Conservation (phyloP, 2,888 invertebrate species). For the Stegophylla sp. region DNA sequence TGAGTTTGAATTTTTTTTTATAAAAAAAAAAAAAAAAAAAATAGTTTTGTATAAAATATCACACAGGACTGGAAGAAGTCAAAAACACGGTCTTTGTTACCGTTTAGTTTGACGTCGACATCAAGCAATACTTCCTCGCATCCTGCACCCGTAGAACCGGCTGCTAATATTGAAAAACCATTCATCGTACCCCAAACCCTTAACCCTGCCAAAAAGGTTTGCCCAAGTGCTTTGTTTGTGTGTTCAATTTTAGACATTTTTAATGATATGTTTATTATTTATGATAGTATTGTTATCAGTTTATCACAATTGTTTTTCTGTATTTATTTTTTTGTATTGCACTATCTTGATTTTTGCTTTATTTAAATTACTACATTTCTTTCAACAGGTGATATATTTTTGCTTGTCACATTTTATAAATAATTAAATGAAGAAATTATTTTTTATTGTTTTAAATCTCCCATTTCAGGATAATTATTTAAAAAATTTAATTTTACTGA, state of each 20-base stretch:
- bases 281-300: neutral
- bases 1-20: conserved; percentile 40
- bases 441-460: neutral
- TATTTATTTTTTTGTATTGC: neutral
- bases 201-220: conserved; percentile 57
- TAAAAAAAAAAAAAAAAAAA: conserved; percentile 23
- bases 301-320: neutral
- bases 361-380: conserved; percentile 17
- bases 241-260: conserved; percentile 35
- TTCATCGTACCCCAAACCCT: conserved; percentile 55
- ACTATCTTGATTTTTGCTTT: conserved; percentile 16
- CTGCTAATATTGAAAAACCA: conserved; percentile 57
- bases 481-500: neutral
- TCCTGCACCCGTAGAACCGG: conserved; percentile 55
- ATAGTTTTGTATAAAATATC: conserved; percentile 57
- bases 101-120: conserved; percentile 58
- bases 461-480: neutral
- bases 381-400: conserved; percentile 22
- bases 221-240: conserved; percentile 41
- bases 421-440: too few relatives aligned
- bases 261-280: neutral
- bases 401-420: neutral
- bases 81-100: conserved; percentile 60
- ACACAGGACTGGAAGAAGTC: conserved; percentile 60
- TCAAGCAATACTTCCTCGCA: conserved; percentile 55